A percentile compares a stretch with the other conserved stretches of the same genome.
These are phyloP conservation scores for Arctocebus calabarensis DNA, from an alignment of 2,797 vertebrate species.

Conservation along the genomic window DNA sequence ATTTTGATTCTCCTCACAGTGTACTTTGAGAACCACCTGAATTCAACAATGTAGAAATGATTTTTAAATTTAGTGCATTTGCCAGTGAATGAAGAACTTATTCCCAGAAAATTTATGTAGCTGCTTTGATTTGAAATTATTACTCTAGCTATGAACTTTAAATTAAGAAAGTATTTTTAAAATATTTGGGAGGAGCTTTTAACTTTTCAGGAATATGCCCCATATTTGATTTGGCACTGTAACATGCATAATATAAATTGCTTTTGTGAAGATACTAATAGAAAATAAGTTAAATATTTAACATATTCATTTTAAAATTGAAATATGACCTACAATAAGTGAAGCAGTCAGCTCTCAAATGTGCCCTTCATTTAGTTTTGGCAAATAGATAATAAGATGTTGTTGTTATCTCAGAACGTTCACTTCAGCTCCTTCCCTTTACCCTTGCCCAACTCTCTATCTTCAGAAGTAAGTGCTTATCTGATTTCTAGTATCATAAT, in stretches of 20 bases:
- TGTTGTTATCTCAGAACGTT: too few species aligned
- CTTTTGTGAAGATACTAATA: background rate
- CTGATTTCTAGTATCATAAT: too few species aligned
- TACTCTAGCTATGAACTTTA: background rate
- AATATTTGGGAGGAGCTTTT: background rate
- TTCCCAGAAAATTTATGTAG: background rate
- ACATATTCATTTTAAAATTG: background rate
- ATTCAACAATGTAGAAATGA: conserved; percentile 4
- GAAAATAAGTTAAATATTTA: background rate
- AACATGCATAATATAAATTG: background rate
- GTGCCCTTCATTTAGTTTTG: background rate
- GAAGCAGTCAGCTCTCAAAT: background rate
- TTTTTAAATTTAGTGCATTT: background rate
- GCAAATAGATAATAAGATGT: background rate
- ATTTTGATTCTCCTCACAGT: background rate
- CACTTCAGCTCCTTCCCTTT: too few species aligned
- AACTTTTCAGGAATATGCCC: background rate
- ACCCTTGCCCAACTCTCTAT: too few species aligned
- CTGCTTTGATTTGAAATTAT: background rate
- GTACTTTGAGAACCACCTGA: background rate
- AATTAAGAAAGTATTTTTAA: conserved; percentile 26
- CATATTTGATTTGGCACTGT: background rate
- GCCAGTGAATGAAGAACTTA: background rate
- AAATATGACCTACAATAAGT: background rate
- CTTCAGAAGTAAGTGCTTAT: too few species aligned